Evolutionary conservation across 2,888 invertebrate genomes (phyloP).

Genomic region (Junonia oenone): DNA sequence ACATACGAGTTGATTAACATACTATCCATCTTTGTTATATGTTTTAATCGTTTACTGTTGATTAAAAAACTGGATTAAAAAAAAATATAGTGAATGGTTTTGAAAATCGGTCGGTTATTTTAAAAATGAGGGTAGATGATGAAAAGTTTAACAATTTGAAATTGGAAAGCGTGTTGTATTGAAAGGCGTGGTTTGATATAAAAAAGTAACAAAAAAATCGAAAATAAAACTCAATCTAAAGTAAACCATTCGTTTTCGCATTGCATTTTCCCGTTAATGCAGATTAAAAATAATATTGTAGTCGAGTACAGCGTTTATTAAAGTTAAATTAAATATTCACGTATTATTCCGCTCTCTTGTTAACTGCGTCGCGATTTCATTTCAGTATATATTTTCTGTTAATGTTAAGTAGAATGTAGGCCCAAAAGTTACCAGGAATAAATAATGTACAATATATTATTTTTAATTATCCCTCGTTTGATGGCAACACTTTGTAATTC

Average conservation of each 20-base stretch:
- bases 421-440: slow-evolving; percentile 62
- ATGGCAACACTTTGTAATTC: not conserved
- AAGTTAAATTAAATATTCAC: slow-evolving; percentile 1
- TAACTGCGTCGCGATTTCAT: slow-evolving; percentile 37
- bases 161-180: too few relatives aligned
- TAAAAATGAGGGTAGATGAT: not conserved
- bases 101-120: not conserved
- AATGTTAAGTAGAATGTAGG: slow-evolving; percentile 47
- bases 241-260: not conserved
- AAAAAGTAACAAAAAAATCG: not conserved
- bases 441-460: slow-evolving; percentile 53
- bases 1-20: slow-evolving; percentile 24
- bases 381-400: slow-evolving; percentile 30
- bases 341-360: slow-evolving; percentile 24
- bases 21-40: not conserved
- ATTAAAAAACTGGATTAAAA: slow-evolving; percentile 22
- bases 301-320: not conserved
- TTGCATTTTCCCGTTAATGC: not conserved
- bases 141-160: too few relatives aligned
- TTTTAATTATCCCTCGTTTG: slow-evolving; percentile 21
- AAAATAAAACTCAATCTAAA: not conserved
- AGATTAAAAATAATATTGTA: not conserved
- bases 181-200: too few relatives aligned
- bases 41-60: slow-evolving; percentile 6
- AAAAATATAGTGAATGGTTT: not conserved